Conservation (phyloP, 2,113 vertebrate species). For the Hippocampus abdominalis region DNA sequence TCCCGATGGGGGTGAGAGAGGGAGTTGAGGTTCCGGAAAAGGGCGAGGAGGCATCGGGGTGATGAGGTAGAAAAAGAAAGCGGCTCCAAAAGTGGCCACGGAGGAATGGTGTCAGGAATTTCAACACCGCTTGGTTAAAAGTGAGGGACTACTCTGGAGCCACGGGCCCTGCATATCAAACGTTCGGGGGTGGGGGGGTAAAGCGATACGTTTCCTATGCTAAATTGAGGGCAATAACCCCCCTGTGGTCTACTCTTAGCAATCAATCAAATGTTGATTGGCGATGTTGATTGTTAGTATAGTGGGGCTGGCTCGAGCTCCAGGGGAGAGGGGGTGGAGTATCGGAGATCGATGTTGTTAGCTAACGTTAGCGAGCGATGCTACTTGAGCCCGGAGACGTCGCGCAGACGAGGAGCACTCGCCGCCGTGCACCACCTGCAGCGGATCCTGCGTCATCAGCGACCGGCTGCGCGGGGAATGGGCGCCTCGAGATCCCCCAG, state of each 20-base stretch:
- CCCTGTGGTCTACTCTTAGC: slow-evolving; percentile 35
- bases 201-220: slow-evolving; percentile 22
- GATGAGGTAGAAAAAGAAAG: slow-evolving; percentile 58
- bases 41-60: slow-evolving; percentile 30
- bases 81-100: slow-evolving; percentile 42
- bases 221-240: slow-evolving; percentile 10
- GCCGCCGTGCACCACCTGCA: slow-evolving; percentile 59
- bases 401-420: slow-evolving; percentile 62
- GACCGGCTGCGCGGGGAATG: slow-evolving; percentile 29
- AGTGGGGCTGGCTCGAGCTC: slow-evolving; percentile 19
- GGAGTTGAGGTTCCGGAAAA: slow-evolving; percentile 14
- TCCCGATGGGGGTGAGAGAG: slow-evolving; percentile 10
- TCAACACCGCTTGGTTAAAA: slow-evolving; percentile 39
- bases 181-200: slow-evolving; percentile 1
- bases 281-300: slow-evolving; percentile 27
- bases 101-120: slow-evolving; percentile 24
- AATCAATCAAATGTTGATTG: slow-evolving; percentile 40
- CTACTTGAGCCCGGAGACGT: slow-evolving; percentile 59
- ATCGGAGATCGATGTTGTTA: slow-evolving; percentile 64
- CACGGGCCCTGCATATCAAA: slow-evolving; percentile 45
- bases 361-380: slow-evolving; percentile 57
- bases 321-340: slow-evolving; percentile 46
- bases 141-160: slow-evolving; percentile 32
- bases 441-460: slow-evolving; percentile 54
- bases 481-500: slow-evolving; percentile 25